A percentile compares a stretch with the other conserved stretches of the same genome.
phyloP scores from a whole-genome alignment of 2,888 invertebrate species.

The Branchellion lobata region DNA sequence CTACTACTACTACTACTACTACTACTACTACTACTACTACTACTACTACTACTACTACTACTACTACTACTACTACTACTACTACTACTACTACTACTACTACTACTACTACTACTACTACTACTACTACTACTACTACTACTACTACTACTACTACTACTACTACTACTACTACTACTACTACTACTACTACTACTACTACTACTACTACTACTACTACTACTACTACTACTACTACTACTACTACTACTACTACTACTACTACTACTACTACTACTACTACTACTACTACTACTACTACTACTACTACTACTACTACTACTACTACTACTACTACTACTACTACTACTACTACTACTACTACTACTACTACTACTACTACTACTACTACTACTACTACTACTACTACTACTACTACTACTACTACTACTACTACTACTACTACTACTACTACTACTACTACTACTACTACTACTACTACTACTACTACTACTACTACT shows the following conservation, averaged over 20 bases:
- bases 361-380: slow-evolving; percentile 18
- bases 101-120: slow-evolving; percentile 28
- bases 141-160: slow-evolving; percentile 23
- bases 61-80: slow-evolving; percentile 38
- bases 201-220: slow-evolving; percentile 27
- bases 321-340: slow-evolving; percentile 8
- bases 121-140: slow-evolving; percentile 25
- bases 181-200: slow-evolving; percentile 21
- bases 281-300: neutral
- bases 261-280: slow-evolving; percentile 10
- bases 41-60: slow-evolving; percentile 28
- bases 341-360: neutral
- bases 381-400: slow-evolving; percentile 19
- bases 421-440: slow-evolving; percentile 11
- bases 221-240: slow-evolving; percentile 12
- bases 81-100: slow-evolving; percentile 28
- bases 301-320: slow-evolving; percentile 18
- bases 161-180: slow-evolving; percentile 30
- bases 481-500: slow-evolving; percentile 1
- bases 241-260: slow-evolving; percentile 8
- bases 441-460: slow-evolving; percentile 23
- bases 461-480: slow-evolving; percentile 24
- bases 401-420: slow-evolving; percentile 16
- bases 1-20: slow-evolving; percentile 30
- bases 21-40: slow-evolving; percentile 30